Conservation (phyloP, 1,140 invertebrate genomes). For the Lucilia cuprina region DNA sequence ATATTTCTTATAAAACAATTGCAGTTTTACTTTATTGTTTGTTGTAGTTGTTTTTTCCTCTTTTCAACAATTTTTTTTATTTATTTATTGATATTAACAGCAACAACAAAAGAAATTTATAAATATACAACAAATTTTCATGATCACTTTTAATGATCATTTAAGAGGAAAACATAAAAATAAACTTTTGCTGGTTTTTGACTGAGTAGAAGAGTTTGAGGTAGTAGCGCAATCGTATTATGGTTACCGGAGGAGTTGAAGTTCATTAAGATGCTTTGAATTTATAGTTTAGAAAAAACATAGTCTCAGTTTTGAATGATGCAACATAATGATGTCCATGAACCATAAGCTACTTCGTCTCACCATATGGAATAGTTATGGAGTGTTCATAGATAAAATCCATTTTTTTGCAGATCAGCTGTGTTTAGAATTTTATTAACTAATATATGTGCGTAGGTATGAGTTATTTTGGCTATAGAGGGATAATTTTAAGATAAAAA, state of each 20-base stretch:
- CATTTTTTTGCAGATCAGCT: too few relatives aligned
- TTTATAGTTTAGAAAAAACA: background rate
- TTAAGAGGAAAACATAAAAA: background rate
- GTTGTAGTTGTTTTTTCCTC: background rate
- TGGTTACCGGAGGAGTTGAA: background rate
- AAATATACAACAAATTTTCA: background rate
- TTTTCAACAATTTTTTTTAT: background rate
- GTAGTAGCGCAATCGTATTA: background rate
- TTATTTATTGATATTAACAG: constrained; percentile 2
- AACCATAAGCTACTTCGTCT: background rate
- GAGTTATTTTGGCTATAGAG: too few relatives aligned
- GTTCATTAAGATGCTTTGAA: constrained; percentile 7
- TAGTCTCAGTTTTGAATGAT: background rate
- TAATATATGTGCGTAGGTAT: too few relatives aligned
- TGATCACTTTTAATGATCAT: background rate
- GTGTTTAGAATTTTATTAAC: too few relatives aligned
- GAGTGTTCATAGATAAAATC: too few relatives aligned
- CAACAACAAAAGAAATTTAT: background rate
- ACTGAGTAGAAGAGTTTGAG: background rate
- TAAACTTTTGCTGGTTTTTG: background rate
- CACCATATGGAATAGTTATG: background rate
- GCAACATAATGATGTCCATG: constrained; percentile 2
- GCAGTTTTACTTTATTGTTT: background rate
- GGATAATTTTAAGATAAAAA: too few relatives aligned
- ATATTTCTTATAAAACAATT: constrained; percentile 9